Base-by-base conservation (phyloP, 2,113 vertebrate genomes). In the Brachyistius frenatus region DNA sequence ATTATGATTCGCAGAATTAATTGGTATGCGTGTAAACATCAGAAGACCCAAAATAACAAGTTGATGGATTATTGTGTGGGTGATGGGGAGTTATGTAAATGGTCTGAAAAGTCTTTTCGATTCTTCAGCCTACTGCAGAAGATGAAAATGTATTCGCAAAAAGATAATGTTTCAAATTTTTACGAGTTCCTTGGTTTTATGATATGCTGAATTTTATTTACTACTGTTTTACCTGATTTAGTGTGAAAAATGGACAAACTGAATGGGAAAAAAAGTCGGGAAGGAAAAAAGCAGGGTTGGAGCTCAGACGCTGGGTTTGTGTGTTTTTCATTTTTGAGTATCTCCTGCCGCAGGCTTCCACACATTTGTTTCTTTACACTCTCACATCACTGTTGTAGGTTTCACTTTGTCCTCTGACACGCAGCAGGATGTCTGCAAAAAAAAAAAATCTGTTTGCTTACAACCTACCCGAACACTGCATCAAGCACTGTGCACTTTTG, bases 391-490 rank as follows among this genome's bases (percentile, higher is more conserved):
- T 64, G 72, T 47, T 64, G 76, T 35, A 47, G 58, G 32, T 77
- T 68, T 81, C 65, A 50, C 32, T 55, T 56, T 73, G 75, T 78
- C 78, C 79, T 75, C 68, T 71, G 68, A 76, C 73, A 53, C 4
- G 0, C 76, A 70, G 79, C 64, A 47, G 60, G 55, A 63, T 31
- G 55, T 47, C 57, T 62, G 36, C 23, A 39, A 64, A 54, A n/a
- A 39, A 15, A 23, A 23, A 23, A 23, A 23, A 23, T 35, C 53
- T 4, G 8, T 61, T 9, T 32, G 58, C 6, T 44, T 33, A 13
- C 39, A 76, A 6, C n/a, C 49, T 11, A 55, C 74, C 49, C 76
- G 74, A 84, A 76, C 16, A n/a, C 54, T 50, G 41, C 37, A 68
- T 72, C 16, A 15, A 41, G 49, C 66, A 23, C 16, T 10, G 66